Base-by-base conservation (phyloP, 1,140 invertebrate genomes). In the Marisa cornuarietis region DNA sequence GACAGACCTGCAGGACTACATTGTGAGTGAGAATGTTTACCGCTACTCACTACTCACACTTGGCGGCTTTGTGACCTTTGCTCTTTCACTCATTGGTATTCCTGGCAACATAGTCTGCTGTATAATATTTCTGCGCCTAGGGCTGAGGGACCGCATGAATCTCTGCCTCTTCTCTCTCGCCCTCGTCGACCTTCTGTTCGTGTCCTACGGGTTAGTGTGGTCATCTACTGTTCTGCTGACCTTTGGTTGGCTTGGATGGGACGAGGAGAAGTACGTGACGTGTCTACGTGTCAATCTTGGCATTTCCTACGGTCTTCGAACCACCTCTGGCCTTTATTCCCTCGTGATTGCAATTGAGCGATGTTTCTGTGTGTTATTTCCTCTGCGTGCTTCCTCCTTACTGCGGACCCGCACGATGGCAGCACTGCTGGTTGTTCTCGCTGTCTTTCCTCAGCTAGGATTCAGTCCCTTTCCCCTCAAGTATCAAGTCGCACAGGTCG, bases 61-160 rank as follows among this genome's bases (percentile, higher is more conserved):
- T 58, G 54, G 54, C 11, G 54, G 54, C 2, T 58, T 58, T 58
- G 54, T 58, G 54, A 4, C 54, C 4, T 58, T 18, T 18, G 54
- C 8, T 14, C 18, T 73, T 11, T 52, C 58, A 0, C 49, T 73
- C 42, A 73, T 73, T 73, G 71, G 71, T 5, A 54, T 51, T 9
- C 71, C 71, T 24, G 71, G 51, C 7, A 73, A 73, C 71, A 49
- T 73, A n/a, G 58, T 73, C 71, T 52, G 52, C 71, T 54, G 51
- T 22, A 51, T 49, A 26, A 52, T 62, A 26, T 74, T 73, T 14
- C 24, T 16, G 20, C n/a, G 62, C 24, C 72, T 24, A 8, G 54
- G 54, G 18, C 54, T 62, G 6, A 61, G 24, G 24, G 72, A 74
- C 54, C 72, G 72, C n/a, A 61, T 74, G n/a, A 74, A 74, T 52